These are phyloP conservation scores for Phoxinus dragarum DNA, from an alignment of 2,797 vertebrate genomes.

Conservation along the genomic window DNA sequence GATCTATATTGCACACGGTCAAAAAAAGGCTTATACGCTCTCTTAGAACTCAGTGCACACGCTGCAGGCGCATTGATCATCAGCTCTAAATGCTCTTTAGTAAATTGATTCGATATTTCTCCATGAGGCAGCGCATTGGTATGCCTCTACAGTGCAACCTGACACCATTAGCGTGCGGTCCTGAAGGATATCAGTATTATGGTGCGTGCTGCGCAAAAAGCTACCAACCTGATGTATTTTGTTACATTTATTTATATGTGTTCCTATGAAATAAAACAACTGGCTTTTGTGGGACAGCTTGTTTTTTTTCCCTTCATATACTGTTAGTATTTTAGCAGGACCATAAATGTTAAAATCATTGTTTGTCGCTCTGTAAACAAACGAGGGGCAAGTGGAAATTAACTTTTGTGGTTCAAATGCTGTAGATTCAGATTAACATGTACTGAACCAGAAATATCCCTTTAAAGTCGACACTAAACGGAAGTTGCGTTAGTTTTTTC, in stretches of 20 bases:
- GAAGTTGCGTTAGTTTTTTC: background rate
- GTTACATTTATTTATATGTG: constrained; percentile 60
- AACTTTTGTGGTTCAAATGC: background rate
- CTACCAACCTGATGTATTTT: constrained; percentile 42
- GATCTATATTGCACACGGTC: constrained; percentile 5
- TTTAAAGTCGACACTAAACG: background rate
- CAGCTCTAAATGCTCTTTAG: constrained; percentile 43
- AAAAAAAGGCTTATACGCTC: constrained; percentile 24
- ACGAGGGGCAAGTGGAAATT: background rate
- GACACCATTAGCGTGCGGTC: constrained; percentile 17
- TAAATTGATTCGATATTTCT: constrained; percentile 46
- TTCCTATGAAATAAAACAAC: constrained; percentile 58
- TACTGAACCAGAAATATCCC: background rate
- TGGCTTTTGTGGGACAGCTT: constrained; percentile 18
- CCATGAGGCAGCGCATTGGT: background rate
- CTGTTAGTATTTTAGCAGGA: background rate
- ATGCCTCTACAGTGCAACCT: constrained; percentile 30
- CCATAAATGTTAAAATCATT: background rate
- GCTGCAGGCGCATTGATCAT: constrained; percentile 24
- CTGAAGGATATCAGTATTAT: constrained; percentile 51
- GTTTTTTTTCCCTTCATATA: background rate
- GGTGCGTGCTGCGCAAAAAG: constrained; percentile 16
- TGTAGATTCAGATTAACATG: background rate
- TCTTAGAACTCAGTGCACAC: background rate
- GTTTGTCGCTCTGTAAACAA: background rate